A percentile compares a stretch with the other conserved stretches of the same genome.
Evolutionary conservation across 1,140 invertebrate genomes (phyloP).

Genomic region (Cataglyphis hispanica): DNA sequence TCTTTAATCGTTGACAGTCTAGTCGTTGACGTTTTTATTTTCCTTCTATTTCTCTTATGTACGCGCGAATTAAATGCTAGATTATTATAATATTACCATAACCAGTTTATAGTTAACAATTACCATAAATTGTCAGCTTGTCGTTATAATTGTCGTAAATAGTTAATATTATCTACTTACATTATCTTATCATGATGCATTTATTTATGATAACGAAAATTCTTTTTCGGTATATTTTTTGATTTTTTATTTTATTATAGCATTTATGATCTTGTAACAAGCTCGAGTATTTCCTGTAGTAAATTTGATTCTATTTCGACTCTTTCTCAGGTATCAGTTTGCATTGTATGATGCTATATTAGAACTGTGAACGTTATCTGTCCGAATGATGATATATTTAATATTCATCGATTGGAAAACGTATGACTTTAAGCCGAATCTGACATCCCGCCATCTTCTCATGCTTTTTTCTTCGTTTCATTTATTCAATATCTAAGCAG

Average conservation of each 20-base stretch:
- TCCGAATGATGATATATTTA: slow-evolving; percentile 52
- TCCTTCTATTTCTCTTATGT: neutral
- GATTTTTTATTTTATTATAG: neutral
- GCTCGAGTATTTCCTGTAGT: neutral
- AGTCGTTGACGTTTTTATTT: neutral
- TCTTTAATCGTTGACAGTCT: neutral
- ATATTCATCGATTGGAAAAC: slow-evolving; percentile 46
- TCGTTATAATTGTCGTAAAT: neutral
- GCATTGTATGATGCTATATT: slow-evolving; percentile 19
- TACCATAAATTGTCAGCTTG: neutral
- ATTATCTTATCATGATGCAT: slow-evolving; percentile 28
- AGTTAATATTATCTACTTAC: slow-evolving; percentile 2
- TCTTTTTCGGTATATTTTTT: neutral
- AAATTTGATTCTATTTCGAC: slow-evolving; percentile 1
- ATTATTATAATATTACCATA: slow-evolving; percentile 15
- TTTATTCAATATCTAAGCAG: slow-evolving; percentile 41
- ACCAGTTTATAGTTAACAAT: slow-evolving; percentile 4
- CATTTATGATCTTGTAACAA: neutral
- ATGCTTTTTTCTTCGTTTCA: neutral
- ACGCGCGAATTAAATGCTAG: neutral
- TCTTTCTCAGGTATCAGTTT: slow-evolving; percentile 21
- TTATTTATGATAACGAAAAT: slow-evolving; percentile 6
- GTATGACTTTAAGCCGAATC: neutral
- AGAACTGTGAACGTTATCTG: neutral
- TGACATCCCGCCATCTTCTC: slow-evolving; percentile 1